Percentiles rank a stretch among this genome's conserved stretches.
Conservation (phyloP, 92 coral and sea anemone genomes). For the Siderastrea siderea region DNA sequence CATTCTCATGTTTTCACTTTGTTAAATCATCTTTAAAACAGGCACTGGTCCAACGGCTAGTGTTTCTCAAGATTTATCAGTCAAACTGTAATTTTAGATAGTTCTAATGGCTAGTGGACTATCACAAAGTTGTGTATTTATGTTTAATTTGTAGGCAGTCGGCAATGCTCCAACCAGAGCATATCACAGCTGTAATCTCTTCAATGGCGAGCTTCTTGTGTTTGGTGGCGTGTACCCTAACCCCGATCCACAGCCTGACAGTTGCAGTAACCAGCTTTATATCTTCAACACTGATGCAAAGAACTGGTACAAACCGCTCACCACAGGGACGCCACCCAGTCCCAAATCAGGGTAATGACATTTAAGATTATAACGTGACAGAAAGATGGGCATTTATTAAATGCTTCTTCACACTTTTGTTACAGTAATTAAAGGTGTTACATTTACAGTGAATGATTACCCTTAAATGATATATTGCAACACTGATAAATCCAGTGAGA, state of each 20-base stretch:
- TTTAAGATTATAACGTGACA: background rate
- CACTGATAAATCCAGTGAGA: too few species aligned
- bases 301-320: constrained; percentile 92
- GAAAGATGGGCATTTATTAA: too few species aligned
- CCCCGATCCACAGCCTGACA: constrained; percentile 93
- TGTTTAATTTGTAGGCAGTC: constrained; percentile 66
- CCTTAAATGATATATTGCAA: too few species aligned
- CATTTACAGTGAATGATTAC: too few species aligned
- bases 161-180: constrained; percentile 97
- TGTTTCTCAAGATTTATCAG: too few species aligned
- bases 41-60: too few species aligned
- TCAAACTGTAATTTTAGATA: too few species aligned
- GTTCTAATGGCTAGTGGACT: too few species aligned
- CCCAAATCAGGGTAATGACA: constrained; percentile 89
- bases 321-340: constrained; percentile 78
- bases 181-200: constrained; percentile 88
- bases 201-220: constrained; percentile 90
- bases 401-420: too few species aligned
- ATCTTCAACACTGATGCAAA: constrained; percentile 84
- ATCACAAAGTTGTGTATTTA: background rate
- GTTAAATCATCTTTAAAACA: too few species aligned
- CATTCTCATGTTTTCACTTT: too few species aligned
- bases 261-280: constrained; percentile 90
- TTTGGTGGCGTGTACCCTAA: constrained; percentile 96
- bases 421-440: too few species aligned